Percentiles rank a stretch among this genome's conserved stretches.
These are phyloP conservation scores for Rhynchophorus ferrugineus DNA, from an alignment of 1,140 invertebrate species.

Conservation along the genomic window DNA sequence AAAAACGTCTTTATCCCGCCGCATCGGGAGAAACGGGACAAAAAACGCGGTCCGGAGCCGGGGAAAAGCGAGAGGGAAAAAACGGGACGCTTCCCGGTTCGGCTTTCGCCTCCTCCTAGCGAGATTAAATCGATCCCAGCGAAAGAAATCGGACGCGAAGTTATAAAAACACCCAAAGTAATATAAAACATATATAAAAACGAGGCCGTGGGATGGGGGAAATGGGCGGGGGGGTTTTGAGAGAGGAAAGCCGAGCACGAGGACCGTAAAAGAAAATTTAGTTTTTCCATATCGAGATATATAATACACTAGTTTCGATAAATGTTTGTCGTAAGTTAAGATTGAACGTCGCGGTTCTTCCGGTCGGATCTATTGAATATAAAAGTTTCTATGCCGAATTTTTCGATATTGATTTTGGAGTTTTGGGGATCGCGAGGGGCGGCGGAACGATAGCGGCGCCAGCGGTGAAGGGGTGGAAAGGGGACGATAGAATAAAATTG, in stretches of 20 bases:
- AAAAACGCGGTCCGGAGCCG: no score
- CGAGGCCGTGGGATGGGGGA: not conserved
- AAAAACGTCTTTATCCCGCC: no score
- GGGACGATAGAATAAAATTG: no score
- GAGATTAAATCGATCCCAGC: not conserved
- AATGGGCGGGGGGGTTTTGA: no score
- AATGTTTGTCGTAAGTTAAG: not conserved
- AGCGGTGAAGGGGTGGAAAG: no score
- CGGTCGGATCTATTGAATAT: not conserved
- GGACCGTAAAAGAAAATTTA: no score
- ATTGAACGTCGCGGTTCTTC: not conserved
- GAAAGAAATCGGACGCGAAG: no score
- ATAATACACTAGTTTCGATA: not conserved
- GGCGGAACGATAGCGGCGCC: not conserved
- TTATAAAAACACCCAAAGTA: not conserved
- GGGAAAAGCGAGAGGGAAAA: no score
- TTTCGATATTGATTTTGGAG: not conserved
- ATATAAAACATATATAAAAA: not conserved
- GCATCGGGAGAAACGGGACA: no score
- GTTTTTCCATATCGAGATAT: not conserved
- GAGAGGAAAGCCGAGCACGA: no score
- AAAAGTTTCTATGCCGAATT: not conserved
- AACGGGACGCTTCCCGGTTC: not conserved
- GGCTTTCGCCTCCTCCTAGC: not conserved
- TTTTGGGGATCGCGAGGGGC: not conserved